Base-by-base conservation (phyloP, 2,888 invertebrate species). In the Heliconius cydno region DNA sequence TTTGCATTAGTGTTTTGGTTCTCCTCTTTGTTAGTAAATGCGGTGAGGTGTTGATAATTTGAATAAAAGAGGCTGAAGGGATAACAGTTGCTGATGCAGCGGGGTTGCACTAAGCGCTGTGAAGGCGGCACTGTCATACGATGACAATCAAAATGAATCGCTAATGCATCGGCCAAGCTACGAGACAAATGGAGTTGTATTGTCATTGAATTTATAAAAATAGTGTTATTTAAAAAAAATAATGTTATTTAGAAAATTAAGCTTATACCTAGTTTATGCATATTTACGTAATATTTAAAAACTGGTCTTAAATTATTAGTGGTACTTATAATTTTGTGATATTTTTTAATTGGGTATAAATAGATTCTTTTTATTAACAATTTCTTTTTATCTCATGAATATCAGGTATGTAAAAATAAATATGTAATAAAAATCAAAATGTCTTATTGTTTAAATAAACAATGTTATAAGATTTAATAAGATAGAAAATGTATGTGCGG, bases 141-240 rank as follows among this genome's bases (percentile, higher is more conserved):
- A 94, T 93, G 94, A 94, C 92, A 92, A 91, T 92, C 93, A 93
- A 90, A 93, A 94, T 91, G 92, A 91, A 94, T 92, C 88, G 91
- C 89, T 93, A 93, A 94, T 93, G 92, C 88, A 90, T 84, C 84
- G 78, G 83, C 85, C 84, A 82, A 84, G 85, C 85, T 81, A 86
- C 79, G 41, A 85, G 80, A 82, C 63, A 79, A 25, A 76, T 86
- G 77, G 88, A 89, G 86, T 81, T n/a, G 63, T n/a, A 19, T 60
- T 80, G 15, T 38, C 7, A 41, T 41, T 2, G 15, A 41, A 41
- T 41, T 41, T 25, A n/a, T 25, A 34, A 34, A 70, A 19, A n/a
- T n/a, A 46, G 15, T 15, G 15, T 41, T n/a, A n/a, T n/a, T 7
- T 67, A 38, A 3, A 30, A 30, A 28, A 3, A 7, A 1, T 12